Evolutionary conservation across 37 sponge, comb jelly and placozoan genomes (phyloP).

Genomic region (Cliona cf. orientalis): DNA sequence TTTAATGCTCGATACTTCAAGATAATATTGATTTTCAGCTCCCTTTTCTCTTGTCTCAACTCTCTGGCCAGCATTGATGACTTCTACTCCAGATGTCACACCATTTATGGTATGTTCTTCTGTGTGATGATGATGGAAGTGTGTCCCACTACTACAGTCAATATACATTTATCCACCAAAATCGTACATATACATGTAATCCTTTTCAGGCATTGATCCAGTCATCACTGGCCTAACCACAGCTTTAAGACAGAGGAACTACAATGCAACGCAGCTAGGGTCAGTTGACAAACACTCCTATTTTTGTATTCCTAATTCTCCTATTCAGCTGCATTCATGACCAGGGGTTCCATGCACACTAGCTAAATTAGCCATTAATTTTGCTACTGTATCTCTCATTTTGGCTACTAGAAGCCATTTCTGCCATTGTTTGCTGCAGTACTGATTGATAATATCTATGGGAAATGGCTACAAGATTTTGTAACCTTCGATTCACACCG

Average conservation of each 20-base stretch:
- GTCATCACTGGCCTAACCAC: conserved; percentile 39
- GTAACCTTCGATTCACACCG: too few relatives aligned
- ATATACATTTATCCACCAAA: too few relatives aligned
- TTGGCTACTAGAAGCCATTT: too few relatives aligned
- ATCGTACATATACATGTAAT: too few relatives aligned
- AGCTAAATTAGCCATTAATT: too few relatives aligned
- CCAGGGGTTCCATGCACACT: too few relatives aligned
- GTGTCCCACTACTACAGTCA: not conserved
- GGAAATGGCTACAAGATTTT: too few relatives aligned
- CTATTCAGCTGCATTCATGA: too few relatives aligned
- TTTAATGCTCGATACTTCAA: not conserved
- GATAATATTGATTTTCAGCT: not conserved
- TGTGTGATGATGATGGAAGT: not conserved
- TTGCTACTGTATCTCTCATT: too few relatives aligned
- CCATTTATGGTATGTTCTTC: conserved; percentile 55
- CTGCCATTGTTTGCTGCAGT: too few relatives aligned
- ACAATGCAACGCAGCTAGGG: conserved; percentile 41
- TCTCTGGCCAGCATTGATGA: conserved; percentile 36
- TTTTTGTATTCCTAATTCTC: not conserved
- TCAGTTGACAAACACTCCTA: not conserved
- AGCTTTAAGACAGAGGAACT: conserved; percentile 27
- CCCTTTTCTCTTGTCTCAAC: conserved; percentile 49
- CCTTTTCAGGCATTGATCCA: conserved; percentile 51
- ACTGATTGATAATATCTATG: too few relatives aligned
- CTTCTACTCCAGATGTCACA: conserved; percentile 66